Evolutionary conservation across 2,797 vertebrate species (phyloP), one percentile per base, ranked within the genome.

Genomic region (Labroides dimidiatus): DNA sequence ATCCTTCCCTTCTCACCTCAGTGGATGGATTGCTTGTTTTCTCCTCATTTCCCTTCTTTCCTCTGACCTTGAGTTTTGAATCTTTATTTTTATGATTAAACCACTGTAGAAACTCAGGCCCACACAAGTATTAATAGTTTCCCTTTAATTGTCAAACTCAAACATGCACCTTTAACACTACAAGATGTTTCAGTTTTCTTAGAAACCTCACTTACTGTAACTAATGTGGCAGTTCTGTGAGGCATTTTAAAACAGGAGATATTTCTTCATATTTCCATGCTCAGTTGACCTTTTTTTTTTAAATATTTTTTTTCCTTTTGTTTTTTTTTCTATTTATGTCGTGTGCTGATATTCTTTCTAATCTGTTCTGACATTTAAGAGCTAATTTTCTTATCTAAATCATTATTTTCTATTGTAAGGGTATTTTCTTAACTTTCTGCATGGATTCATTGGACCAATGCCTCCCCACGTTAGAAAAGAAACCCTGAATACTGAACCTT

Each of bases 51-150:
- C 4, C 4, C 11, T 9, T 37, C 9, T 37, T 9, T 4, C 36
- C 10, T 10, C 36, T 10, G 2, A 3, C 36, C 9, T n/a, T n/a
- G n/a, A n/a, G 10, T 3, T 12, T 10, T 37, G 4, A 23, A 37
- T n/a, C 24, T 58, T 37, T 64, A 60, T 84, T 81, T 87, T 82
- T 80, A 58, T 20, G 62, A 58, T 53, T 49, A 57, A 7, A 36
- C 78, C 72, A 69, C 78, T 65, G 51, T 75, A 69, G 63, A 87
- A 85, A 87, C 86, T 92, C 89, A 92, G 89, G 89, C 91, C 89
- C 80, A 80, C 75, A 64, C 19, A 66, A 59, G 77, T 91, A 91
- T 90, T 90, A 84, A 87, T 92, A 91, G 89, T 83, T 81, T 58
- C 59, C 24, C 60, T 41, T 27, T 72, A 14, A 84, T 47, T 2